Evolutionary conservation across 2,797 vertebrate species (phyloP).

Genomic region (Heteromormyrus szaboi): DNA sequence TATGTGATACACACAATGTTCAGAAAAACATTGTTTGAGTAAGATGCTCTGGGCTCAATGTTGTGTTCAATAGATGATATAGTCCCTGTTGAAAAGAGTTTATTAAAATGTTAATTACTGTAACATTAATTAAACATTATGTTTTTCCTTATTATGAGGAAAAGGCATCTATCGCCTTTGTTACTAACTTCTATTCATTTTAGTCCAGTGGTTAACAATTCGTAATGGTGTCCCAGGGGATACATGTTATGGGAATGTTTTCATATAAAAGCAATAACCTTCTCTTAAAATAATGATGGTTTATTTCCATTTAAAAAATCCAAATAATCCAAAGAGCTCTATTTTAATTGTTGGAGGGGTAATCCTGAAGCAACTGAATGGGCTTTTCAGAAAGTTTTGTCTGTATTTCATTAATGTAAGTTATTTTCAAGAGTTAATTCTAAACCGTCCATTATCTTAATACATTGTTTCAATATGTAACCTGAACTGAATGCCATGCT

Average conservation of each 20-base stretch:
- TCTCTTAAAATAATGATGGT: neutral
- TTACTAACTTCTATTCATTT: neutral
- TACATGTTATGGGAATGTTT: neutral
- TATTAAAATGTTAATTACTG: slow-evolving; percentile 8
- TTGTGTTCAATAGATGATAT: neutral
- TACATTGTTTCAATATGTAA: neutral
- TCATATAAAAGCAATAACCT: slow-evolving; percentile 4
- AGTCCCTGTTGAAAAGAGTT: neutral
- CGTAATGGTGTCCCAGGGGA: neutral
- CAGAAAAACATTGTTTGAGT: neutral
- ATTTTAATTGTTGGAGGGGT: neutral
- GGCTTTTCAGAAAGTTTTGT: neutral
- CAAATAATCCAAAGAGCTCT: neutral
- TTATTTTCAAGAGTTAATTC: neutral
- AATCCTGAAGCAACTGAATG: neutral
- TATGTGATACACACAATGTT: neutral
- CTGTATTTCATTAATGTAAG: neutral
- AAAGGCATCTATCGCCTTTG: neutral
- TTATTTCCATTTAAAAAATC: slow-evolving; percentile 8
- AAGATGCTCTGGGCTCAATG: neutral
- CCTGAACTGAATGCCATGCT: neutral
- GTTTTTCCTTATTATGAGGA: neutral
- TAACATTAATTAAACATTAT: slow-evolving; percentile 4
- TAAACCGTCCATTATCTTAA: neutral
- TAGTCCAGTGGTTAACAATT: neutral